These are phyloP conservation scores for Metopolophium dirhodum DNA, from an alignment of 1,140 invertebrate species.

Conservation along the genomic window DNA sequence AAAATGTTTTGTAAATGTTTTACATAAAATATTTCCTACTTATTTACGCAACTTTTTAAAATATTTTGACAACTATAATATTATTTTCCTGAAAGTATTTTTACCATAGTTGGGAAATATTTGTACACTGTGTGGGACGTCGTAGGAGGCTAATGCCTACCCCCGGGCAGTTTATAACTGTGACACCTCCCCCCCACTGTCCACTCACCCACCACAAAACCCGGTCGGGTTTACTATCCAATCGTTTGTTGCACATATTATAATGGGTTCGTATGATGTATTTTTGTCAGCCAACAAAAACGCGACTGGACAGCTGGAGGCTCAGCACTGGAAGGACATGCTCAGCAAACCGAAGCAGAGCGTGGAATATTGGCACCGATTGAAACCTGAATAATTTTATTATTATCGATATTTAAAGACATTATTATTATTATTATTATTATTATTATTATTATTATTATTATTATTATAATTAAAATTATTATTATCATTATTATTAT, in stretches of 20 bases:
- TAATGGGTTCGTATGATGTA: constrained; percentile 21
- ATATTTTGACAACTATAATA: too few species aligned
- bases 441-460: not conserved
- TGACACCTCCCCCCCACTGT: too few species aligned
- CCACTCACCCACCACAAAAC: not conserved
- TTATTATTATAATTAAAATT: not conserved
- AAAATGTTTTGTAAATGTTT: too few species aligned
- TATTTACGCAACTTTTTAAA: too few species aligned
- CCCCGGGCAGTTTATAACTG: too few species aligned
- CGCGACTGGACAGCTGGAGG: constrained; percentile 87
- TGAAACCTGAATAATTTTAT: constrained; percentile 76
- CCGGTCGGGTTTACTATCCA: not conserved
- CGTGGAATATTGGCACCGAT: constrained; percentile 89
- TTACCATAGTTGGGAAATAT: too few species aligned
- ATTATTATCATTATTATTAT: not conserved
- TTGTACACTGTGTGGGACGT: too few species aligned
- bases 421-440: constrained; percentile 10
- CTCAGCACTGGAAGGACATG: constrained; percentile 96
- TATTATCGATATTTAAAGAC: not conserved
- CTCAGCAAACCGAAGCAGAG: constrained; percentile 92
- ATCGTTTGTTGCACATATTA: not conserved
- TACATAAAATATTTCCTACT: too few species aligned
- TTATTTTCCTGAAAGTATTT: too few species aligned
- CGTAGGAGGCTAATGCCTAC: too few species aligned
- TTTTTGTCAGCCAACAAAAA: constrained; percentile 78